These are phyloP conservation scores for Brachyistius frenatus DNA, from an alignment of 2,113 vertebrate genomes.

Conservation along the genomic window DNA sequence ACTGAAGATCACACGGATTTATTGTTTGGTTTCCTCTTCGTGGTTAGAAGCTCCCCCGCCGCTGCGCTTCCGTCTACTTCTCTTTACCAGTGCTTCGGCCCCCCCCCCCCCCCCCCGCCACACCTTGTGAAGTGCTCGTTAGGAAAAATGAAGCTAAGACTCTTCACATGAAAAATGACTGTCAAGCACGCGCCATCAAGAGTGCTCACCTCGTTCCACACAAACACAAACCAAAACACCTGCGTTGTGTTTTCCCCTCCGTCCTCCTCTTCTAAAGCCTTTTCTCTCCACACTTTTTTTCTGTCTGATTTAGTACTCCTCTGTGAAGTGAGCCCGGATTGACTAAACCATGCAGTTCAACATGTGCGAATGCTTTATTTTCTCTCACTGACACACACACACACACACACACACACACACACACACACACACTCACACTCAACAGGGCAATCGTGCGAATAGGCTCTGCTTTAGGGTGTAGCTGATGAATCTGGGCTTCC, in stretches of 20 bases:
- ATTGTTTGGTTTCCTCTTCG: slow-evolving; percentile 3
- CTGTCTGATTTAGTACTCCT: slow-evolving; percentile 14
- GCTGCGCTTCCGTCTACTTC: background rate
- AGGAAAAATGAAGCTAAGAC: slow-evolving; percentile 59
- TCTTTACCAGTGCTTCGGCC: background rate
- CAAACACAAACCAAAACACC: slow-evolving; percentile 33
- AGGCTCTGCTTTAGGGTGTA: slow-evolving; percentile 35
- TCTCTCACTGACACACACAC: background rate
- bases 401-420: background rate
- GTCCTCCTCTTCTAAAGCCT: background rate
- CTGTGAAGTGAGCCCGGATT: slow-evolving; percentile 12
- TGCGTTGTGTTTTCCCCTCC: slow-evolving; percentile 35
- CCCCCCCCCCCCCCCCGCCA: background rate
- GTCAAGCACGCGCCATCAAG: slow-evolving; percentile 5
- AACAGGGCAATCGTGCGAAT: slow-evolving; percentile 42
- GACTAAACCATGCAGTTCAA: slow-evolving; percentile 1
- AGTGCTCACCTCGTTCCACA: background rate
- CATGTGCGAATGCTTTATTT: slow-evolving; percentile 28
- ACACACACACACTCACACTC: too few species aligned
- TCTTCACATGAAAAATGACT: slow-evolving; percentile 76
- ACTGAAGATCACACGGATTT: slow-evolving; percentile 33
- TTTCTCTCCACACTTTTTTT: slow-evolving; percentile 13
- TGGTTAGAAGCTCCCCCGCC: background rate
- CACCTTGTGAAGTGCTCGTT: slow-evolving; percentile 42
- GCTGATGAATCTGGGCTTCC: slow-evolving; percentile 57